A percentile compares a stretch with the other conserved stretches of the same genome.
These are phyloP conservation scores for Podarcis siculus DNA, from an alignment of 2,797 vertebrate species.

Conservation along the genomic window DNA sequence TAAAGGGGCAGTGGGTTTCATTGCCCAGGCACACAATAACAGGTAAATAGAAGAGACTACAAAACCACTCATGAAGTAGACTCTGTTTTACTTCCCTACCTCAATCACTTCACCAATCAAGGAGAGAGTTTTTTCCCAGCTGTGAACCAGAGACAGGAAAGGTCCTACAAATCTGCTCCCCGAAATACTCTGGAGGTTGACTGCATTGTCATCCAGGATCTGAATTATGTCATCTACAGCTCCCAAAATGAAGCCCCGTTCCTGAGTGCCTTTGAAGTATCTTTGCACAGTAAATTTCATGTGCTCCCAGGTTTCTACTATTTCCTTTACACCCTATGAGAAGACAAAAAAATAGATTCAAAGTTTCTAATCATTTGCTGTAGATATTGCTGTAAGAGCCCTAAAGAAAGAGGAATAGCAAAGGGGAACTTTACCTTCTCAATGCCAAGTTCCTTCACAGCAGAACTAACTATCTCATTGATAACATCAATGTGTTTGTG, in stretches of 20 bases:
- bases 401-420: background rate
- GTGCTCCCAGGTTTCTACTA: conserved; percentile 90
- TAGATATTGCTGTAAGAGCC: background rate
- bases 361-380: background rate
- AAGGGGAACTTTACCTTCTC: conserved; percentile 84
- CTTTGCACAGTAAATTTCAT: conserved; percentile 88
- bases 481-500: conserved; percentile 86
- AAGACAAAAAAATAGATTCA: background rate
- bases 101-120: conserved; percentile 93
- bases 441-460: conserved; percentile 92
- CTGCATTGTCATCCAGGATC: conserved; percentile 88
- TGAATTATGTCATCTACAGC: conserved; percentile 89
- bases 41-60: background rate
- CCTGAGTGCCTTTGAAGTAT: conserved; percentile 89
- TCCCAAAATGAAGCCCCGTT: conserved; percentile 88
- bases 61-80: conserved; percentile 22
- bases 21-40: background rate
- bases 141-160: conserved; percentile 87
- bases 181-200: conserved; percentile 92
- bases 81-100: conserved; percentile 76
- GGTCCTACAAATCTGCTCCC: conserved; percentile 93
- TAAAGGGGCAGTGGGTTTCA: no score
- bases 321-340: conserved; percentile 89
- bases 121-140: conserved; percentile 92
- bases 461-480: conserved; percentile 88